These are phyloP conservation scores for Mythimna albipuncta DNA, from an alignment of 2,888 invertebrate genomes.

Conservation along the genomic window DNA sequence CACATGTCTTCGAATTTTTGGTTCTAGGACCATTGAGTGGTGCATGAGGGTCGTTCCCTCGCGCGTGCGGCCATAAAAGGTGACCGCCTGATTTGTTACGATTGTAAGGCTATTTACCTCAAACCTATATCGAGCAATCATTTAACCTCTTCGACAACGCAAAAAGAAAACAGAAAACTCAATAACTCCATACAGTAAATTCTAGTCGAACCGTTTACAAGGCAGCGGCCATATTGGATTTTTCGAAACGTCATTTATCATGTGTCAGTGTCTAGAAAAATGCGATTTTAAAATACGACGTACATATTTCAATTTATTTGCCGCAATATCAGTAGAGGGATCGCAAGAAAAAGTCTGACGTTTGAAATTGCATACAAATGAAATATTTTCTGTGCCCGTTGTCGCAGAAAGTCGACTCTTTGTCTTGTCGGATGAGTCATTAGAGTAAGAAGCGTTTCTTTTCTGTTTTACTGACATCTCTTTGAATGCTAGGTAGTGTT, in stretches of 20 bases:
- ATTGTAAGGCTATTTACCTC: too few relatives aligned
- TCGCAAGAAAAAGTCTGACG: conserved; percentile 42
- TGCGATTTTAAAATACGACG: conserved; percentile 50
- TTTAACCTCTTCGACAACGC: neutral
- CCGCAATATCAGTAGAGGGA: conserved; percentile 32
- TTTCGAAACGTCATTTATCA: conserved; percentile 52
- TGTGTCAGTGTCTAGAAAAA: conserved; percentile 43
- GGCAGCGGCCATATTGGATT: conserved; percentile 47
- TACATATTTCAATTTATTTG: conserved; percentile 56
- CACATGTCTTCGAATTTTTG: too few relatives aligned
- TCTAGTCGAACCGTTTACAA: conserved; percentile 19
- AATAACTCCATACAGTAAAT: conserved; percentile 1
- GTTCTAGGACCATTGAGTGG: too few relatives aligned
- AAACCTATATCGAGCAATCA: too few relatives aligned
- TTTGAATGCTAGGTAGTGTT: conserved; percentile 2
- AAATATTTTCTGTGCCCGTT: conserved; percentile 41
- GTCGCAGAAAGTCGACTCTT: conserved; percentile 5
- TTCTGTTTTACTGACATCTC: neutral
- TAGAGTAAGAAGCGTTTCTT: conserved; percentile 15
- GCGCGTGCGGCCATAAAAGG: too few relatives aligned
- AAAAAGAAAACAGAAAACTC: neutral
- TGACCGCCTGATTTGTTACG: too few relatives aligned
- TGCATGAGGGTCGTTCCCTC: too few relatives aligned
- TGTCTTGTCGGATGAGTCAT: conserved; percentile 27
- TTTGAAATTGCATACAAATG: conserved; percentile 53